Percentiles rank a stretch among this genome's conserved stretches.
Evolutionary conservation across 2,888 invertebrate species (phyloP).

Genomic region (Nomada flava): DNA sequence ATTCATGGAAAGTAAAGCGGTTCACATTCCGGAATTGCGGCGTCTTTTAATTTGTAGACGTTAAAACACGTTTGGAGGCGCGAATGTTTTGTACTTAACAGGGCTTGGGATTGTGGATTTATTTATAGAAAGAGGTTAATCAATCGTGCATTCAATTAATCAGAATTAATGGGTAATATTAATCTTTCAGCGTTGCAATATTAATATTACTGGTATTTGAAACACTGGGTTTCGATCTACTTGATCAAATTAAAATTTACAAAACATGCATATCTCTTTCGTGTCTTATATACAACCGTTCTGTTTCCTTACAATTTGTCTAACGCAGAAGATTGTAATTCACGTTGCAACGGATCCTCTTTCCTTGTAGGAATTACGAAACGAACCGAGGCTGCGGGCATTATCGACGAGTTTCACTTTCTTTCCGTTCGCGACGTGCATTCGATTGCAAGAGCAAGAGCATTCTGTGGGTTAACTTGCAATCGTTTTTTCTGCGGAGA

Average conservation of each 20-base stretch:
- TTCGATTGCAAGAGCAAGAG: constrained; percentile 23
- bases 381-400: neutral
- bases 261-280: no score
- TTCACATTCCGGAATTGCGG: neutral
- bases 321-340: neutral
- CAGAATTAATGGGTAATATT: no score
- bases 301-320: no score
- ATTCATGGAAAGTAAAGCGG: neutral
- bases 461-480: constrained; percentile 39
- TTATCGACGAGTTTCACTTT: constrained; percentile 33
- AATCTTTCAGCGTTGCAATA: no score
- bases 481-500: constrained; percentile 43
- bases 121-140: neutral
- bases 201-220: no score
- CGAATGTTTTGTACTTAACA: no score
- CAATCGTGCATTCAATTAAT: no score
- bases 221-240: no score
- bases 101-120: neutral
- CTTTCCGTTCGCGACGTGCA: neutral
- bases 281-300: no score
- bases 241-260: no score
- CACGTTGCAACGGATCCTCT: neutral
- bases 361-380: neutral
- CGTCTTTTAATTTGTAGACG: no score
- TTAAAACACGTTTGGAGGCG: neutral